Conservation (phyloP, 1,140 invertebrate species). For the Tenebrio molitor region DNA sequence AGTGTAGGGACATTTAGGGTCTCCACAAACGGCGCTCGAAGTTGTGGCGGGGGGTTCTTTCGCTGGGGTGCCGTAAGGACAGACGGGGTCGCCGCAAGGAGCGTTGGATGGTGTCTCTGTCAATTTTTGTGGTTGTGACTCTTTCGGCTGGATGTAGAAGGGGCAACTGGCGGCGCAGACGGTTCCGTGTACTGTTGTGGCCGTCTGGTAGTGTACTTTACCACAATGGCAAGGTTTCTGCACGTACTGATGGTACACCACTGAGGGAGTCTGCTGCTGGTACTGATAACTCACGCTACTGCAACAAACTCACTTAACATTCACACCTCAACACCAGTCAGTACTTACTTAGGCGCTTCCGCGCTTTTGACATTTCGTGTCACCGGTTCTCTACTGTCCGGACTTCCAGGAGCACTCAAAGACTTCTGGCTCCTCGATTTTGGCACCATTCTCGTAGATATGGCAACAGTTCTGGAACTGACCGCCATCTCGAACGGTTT, state of each 20-base stretch:
- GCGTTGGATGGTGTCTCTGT: constrained; percentile 3
- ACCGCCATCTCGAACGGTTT: too few relatives aligned
- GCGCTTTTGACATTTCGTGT: constrained; percentile 1
- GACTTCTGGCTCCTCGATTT: background rate
- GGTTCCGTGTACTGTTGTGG: constrained; percentile 20
- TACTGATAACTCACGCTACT: too few relatives aligned
- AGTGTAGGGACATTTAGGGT: too few relatives aligned
- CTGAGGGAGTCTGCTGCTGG: constrained; percentile 2
- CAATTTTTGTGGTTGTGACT: constrained; percentile 1
- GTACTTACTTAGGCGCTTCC: background rate
- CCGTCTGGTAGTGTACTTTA: constrained; percentile 33
- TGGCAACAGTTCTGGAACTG: constrained; percentile 15
- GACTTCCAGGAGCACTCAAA: background rate
- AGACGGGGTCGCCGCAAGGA: too few relatives aligned
- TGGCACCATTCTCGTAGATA: constrained; percentile 21
- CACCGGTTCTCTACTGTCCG: background rate
- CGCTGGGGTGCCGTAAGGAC: too few relatives aligned
- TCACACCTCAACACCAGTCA: too few relatives aligned
- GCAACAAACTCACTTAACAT: too few relatives aligned
- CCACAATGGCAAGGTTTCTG: constrained; percentile 40
- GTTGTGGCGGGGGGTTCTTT: too few relatives aligned
- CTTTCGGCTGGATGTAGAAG: background rate
- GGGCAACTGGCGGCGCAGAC: background rate
- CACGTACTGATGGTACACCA: constrained; percentile 33
- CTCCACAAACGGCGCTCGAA: too few relatives aligned